Evolutionary conservation across 2,888 invertebrate genomes (phyloP).

Genomic region (Argyresthia goedartella): DNA sequence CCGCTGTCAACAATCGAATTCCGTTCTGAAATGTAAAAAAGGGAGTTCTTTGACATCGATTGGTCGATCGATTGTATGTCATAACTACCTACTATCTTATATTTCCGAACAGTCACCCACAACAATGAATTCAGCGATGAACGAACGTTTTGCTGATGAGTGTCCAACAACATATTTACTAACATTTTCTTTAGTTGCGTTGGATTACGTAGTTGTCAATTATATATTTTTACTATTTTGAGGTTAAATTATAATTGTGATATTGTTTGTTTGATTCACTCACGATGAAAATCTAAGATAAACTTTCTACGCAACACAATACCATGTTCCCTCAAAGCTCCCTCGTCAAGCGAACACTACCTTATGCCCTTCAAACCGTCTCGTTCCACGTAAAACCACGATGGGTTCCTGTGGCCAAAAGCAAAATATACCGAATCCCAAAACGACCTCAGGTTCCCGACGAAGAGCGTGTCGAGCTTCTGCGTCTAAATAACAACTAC

Average conservation of each 20-base stretch:
- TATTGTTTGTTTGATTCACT: neutral
- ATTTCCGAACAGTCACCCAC: no score
- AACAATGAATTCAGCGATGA: no score
- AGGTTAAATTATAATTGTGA: neutral
- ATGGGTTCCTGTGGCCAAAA: slow-evolving; percentile 85
- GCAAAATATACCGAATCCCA: slow-evolving; percentile 81
- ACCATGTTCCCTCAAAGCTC: slow-evolving; percentile 26
- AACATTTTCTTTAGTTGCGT: no score
- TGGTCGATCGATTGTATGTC: no score
- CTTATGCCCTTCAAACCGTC: slow-evolving; percentile 41
- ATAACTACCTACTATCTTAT: no score
- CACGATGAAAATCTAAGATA: neutral
- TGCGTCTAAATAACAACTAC: slow-evolving; percentile 79
- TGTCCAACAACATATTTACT: no score
- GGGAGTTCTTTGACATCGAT: no score
- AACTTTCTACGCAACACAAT: neutral
- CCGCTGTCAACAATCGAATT: no score
- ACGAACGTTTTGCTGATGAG: no score
- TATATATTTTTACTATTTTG: neutral
- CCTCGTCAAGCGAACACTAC: slow-evolving; percentile 39
- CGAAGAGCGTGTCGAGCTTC: slow-evolving; percentile 76
- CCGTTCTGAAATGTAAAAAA: no score
- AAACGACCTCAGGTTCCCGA: slow-evolving; percentile 66
- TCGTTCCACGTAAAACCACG: slow-evolving; percentile 77
- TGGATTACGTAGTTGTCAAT: no score